Evolutionary conservation across 2,888 invertebrate genomes (phyloP), one percentile per base, ranked within the genome.

Genomic region (Volucella bombylans): DNA sequence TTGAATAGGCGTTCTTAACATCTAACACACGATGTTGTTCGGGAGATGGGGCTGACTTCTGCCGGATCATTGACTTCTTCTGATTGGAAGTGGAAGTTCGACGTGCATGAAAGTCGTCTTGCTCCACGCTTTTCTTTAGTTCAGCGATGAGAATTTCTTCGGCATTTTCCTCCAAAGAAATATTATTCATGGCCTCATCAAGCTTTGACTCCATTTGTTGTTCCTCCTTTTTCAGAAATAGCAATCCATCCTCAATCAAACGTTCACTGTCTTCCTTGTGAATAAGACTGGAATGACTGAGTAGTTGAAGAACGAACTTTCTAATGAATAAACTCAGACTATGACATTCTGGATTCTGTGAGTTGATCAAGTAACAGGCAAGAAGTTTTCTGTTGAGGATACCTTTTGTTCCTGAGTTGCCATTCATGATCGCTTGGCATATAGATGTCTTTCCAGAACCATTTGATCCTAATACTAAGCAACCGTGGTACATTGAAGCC

Each of bases 381-480:
- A 98, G 92, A 23, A 98, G 92, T 65, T 97, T 93, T 67, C 96
- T 93, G 90, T 96, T 96, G 4, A 92, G 88, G 15, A 92, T 90
- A 12, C 92, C 92, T 81, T 91, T 90, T 8, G 92, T 92, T 65
- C 92, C 92, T 0, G 91, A 91, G 73, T 91, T 91, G 10, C 92
- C 92, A 87, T 91, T 91, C 89, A 92, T 89, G 43, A 92, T 92
- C 90, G 97, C 97, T 74, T 95, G 95, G 90, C 97, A 96, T 55
- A 98, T 93, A 31, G 98, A 97, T 6, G 98, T 98, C 90, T 99
- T 99, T 0, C 99, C 99, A 87, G 97, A 97, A 18, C 98, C 99
- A 0, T 98, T 96, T 0, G 97, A 97, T 87, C 97, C 97, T 81
- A 98, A 93, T 69, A 99, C 94, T 57, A 98, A 93, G 1, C 97